phyloP scores from a whole-genome alignment of 1,140 invertebrate genomes.

The Zaprionus nigranus region DNA sequence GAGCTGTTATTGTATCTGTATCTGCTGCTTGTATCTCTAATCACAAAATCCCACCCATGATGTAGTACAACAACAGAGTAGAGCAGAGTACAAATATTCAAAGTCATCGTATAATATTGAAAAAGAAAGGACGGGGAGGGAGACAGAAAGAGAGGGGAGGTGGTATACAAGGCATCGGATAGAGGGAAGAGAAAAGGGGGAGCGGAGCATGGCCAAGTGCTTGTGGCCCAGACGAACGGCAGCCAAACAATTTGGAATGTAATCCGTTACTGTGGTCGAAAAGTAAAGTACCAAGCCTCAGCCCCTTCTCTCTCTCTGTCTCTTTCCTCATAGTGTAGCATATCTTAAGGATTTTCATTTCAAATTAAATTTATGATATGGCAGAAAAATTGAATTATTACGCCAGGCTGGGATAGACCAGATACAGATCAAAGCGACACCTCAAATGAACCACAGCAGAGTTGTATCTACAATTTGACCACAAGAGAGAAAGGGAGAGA shows the following conservation, averaged over 20 bases:
- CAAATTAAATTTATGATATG: conserved; percentile 84
- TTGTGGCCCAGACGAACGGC: conserved; percentile 35
- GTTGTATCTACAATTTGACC: conserved; percentile 13
- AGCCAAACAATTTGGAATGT: conserved; percentile 79
- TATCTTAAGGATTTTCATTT: conserved; percentile 79
- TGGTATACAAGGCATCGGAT: background rate
- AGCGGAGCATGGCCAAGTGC: background rate
- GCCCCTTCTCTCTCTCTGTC: background rate
- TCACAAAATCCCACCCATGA: conserved; percentile 81
- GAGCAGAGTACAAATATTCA: conserved; percentile 59
- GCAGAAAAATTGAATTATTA: conserved; percentile 73
- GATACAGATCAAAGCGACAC: conserved; percentile 41
- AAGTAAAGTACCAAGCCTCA: conserved; percentile 6
- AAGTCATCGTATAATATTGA: conserved; percentile 82
- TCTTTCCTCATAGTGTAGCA: conserved; percentile 55
- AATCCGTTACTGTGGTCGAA: conserved; percentile 74
- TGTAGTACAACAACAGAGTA: conserved; percentile 39
- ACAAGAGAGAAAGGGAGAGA: conserved; percentile 3
- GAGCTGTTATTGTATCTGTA: conserved; percentile 33
- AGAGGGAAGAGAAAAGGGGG: background rate
- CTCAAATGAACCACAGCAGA: conserved; percentile 59
- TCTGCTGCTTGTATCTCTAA: conserved; percentile 54
- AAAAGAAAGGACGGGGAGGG: conserved; percentile 41
- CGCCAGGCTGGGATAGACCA: background rate
- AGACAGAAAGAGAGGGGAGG: background rate